A percentile compares a stretch with the other conserved stretches of the same genome.
Evolutionary conservation across 2,113 vertebrate species (phyloP).

Genomic region (Saccopteryx bilineata): DNA sequence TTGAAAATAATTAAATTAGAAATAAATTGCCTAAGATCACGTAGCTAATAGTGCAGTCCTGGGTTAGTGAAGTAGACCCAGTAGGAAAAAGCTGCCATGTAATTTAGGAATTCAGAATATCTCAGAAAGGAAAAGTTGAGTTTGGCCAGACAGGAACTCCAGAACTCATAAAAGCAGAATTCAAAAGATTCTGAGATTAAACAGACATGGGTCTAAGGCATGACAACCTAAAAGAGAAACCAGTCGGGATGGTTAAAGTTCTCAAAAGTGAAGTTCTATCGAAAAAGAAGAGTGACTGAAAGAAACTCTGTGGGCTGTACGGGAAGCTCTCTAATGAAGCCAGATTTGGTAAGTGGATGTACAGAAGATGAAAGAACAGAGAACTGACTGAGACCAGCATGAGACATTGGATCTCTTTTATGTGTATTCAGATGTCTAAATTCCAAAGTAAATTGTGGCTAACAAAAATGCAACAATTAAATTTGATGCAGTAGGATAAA

Average conservation of each 20-base stretch:
- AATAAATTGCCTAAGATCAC: background rate
- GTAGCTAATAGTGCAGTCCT: background rate
- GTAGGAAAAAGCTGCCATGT: background rate
- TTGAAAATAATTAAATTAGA: background rate
- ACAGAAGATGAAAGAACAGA: background rate
- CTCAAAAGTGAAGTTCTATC: conserved; percentile 3
- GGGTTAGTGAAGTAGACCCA: background rate
- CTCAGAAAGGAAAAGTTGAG: conserved; percentile 18
- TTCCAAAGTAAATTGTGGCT: background rate
- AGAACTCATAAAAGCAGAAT: background rate
- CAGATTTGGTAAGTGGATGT: background rate
- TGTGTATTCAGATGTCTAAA: background rate
- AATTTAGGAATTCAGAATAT: background rate
- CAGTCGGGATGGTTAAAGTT: background rate
- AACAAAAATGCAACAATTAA: background rate
- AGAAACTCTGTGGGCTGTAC: background rate
- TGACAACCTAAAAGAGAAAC: background rate
- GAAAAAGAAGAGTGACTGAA: background rate
- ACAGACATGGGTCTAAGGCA: background rate
- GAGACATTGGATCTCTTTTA: background rate
- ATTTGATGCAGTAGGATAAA: background rate
- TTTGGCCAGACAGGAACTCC: background rate
- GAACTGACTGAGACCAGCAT: background rate
- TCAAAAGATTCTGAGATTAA: background rate
- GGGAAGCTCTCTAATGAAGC: background rate